Conservation (phyloP, 2,797 vertebrate species). For the Sebastes wilsoni region DNA sequence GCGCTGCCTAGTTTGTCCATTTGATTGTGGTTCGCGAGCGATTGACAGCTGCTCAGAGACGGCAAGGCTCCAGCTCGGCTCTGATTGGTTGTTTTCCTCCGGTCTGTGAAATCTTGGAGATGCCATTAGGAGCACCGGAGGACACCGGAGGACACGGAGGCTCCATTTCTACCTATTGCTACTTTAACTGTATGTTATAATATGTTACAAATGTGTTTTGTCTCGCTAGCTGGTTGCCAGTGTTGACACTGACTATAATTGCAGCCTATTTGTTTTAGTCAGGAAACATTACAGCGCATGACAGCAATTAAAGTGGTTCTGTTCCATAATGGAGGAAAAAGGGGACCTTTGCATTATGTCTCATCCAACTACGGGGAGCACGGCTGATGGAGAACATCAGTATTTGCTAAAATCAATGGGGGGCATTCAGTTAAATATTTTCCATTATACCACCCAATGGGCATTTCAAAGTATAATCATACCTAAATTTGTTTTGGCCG, state of each 20-base stretch:
- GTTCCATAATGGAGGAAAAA: not conserved
- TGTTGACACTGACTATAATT: not conserved
- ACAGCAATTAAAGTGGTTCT: not conserved
- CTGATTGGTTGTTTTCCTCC: too few species aligned
- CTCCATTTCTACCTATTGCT: not conserved
- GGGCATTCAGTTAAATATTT: constrained; percentile 28
- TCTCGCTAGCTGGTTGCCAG: not conserved
- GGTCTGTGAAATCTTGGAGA: too few species aligned
- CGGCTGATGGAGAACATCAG: not conserved
- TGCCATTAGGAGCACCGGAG: too few species aligned
- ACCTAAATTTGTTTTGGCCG: constrained; percentile 11
- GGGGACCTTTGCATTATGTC: not conserved
- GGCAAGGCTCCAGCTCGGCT: too few species aligned
- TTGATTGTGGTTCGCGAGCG: too few species aligned
- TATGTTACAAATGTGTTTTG: not conserved
- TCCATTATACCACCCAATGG: constrained; percentile 15
- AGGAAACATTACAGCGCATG: not conserved
- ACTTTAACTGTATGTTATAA: not conserved
- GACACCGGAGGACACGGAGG: too few species aligned
- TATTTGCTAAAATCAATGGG: constrained; percentile 12
- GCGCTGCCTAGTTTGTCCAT: too few species aligned
- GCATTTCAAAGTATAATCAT: constrained; percentile 29
- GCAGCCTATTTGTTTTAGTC: not conserved
- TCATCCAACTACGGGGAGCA: not conserved
- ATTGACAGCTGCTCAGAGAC: too few species aligned